Base-by-base conservation (phyloP, 1,140 invertebrate genomes). In the Drosophila sulfurigaster region DNA sequence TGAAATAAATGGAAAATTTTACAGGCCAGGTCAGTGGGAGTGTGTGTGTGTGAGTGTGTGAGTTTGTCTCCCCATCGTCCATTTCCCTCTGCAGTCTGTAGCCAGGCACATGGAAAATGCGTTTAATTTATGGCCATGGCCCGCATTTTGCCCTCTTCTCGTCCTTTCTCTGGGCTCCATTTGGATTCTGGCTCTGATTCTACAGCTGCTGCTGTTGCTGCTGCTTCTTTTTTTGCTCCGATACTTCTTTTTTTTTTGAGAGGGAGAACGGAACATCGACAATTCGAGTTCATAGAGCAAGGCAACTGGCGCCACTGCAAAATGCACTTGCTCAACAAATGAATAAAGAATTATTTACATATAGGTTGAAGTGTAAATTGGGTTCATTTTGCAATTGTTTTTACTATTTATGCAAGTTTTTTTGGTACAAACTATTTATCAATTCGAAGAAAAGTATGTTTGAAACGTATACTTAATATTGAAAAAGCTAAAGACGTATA, bases 221-320 rank as follows among this genome's bases (percentile, higher is more conserved):
- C 15, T 58, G 7, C 30, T 57, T 75, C 51, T 63, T 51, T 7
- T 32, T 13, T 13, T 73, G 51, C n/a, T 49, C 1, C 35, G 3
- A 35, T 10, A 46, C 15, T 28, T 46, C 43, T 58, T 49, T 7
- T 30, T 60, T 60, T 62, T 41, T 45, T 63, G 48, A 82, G 68
- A 70, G 80, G 71, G 80, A 64, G 80, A 75, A 81, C 78, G 46
- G 72, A 80, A 81, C 70, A 81, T 81, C 63, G 75, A 54, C 79
- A 59, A 58, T 78, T 49, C 57, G 78, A 59, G 51, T 56, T 25
- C 41, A 58, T 82, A 43, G 41, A 48, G 5, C 63, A n/a, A 7
- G 15, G 60, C 46, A 81, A 75, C 74, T 86, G 81, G 78, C 81
- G 81, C 81, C 81, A 85, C 71, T 78, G 82, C 69, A 78, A 81